Conservation (phyloP, 2,113 vertebrate genomes). For the Stigmatopora nigra region DNA sequence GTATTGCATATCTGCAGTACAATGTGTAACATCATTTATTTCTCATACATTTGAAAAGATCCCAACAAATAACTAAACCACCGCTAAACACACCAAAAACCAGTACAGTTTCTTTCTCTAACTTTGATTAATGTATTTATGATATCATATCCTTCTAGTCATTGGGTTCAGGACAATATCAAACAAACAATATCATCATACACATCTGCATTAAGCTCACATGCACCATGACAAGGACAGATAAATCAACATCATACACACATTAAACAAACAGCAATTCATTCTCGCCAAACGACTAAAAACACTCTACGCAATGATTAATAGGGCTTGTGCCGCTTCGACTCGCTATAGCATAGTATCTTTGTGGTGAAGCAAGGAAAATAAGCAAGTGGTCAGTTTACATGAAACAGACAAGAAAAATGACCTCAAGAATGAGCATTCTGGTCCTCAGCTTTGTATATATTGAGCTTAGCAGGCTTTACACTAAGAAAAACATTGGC, state of each 20-base stretch:
- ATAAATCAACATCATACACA: slow-evolving; percentile 40
- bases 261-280: slow-evolving; percentile 37
- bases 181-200: background rate
- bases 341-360: slow-evolving; percentile 53
- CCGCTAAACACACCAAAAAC: slow-evolving; percentile 11
- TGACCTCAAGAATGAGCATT: slow-evolving; percentile 15
- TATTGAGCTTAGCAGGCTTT: background rate
- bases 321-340: slow-evolving; percentile 59
- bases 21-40: background rate
- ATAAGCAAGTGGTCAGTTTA: slow-evolving; percentile 71
- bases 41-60: background rate
- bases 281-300: slow-evolving; percentile 56
- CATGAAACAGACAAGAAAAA: slow-evolving; percentile 54
- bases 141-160: slow-evolving; percentile 65
- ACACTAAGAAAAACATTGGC: background rate
- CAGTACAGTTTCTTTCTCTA: slow-evolving; percentile 36
- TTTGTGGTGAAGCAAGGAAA: slow-evolving; percentile 66
- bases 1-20: no score
- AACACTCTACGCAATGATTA: slow-evolving; percentile 72
- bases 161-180: slow-evolving; percentile 35
- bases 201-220: slow-evolving; percentile 10
- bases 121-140: slow-evolving; percentile 76
- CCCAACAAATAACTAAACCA: background rate
- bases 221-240: slow-evolving; percentile 34
- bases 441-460: slow-evolving; percentile 21